Percentiles rank a stretch among this genome's conserved stretches.
phyloP scores from a whole-genome alignment of 2,797 vertebrate species.

The Phoebastria nigripes region DNA sequence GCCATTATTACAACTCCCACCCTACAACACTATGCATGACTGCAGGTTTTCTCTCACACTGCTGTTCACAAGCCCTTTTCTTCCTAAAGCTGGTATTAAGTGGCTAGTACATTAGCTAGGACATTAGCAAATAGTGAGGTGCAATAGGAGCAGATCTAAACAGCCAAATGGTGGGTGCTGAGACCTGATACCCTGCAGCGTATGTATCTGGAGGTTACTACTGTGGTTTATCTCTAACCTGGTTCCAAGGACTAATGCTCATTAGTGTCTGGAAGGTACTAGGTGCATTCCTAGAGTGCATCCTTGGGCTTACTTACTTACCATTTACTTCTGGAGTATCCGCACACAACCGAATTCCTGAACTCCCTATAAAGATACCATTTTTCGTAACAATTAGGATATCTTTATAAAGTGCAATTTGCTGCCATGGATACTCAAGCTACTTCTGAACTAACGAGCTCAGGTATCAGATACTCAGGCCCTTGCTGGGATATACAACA shows the following conservation, averaged over 20 bases:
- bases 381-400: neutral
- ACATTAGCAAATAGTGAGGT: neutral
- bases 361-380: neutral
- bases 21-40: neutral
- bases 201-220: neutral
- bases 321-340: neutral
- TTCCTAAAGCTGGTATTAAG: neutral
- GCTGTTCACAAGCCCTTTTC: neutral
- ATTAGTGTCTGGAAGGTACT: neutral
- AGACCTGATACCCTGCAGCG: neutral
- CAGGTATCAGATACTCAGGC: neutral
- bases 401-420: neutral
- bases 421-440: neutral
- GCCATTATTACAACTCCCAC: neutral
- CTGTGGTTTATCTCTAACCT: neutral
- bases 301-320: neutral
- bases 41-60: neutral
- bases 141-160: neutral
- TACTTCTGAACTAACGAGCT: neutral
- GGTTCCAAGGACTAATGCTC: neutral
- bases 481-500: neutral
- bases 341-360: neutral
- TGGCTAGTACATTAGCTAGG: neutral
- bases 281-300: neutral
- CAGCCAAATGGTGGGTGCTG: neutral